Evolutionary conservation across 2,113 vertebrate species (phyloP).

Genomic region (Cricetomys ansorgei): DNA sequence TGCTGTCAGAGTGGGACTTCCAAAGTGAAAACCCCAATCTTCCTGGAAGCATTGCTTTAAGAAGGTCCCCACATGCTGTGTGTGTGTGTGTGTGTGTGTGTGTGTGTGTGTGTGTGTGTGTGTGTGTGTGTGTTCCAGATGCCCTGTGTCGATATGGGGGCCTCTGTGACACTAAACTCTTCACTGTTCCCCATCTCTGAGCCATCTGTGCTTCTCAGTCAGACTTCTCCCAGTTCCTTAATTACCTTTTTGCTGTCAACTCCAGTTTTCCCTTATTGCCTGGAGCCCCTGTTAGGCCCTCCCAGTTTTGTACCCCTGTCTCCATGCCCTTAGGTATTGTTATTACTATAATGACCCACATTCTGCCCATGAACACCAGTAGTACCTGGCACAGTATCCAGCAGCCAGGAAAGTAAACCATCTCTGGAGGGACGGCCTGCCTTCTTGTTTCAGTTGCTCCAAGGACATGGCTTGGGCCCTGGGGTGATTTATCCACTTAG

Average conservation of each 20-base stretch:
- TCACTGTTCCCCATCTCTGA: not conserved
- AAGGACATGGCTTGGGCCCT: no score
- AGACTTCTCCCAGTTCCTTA: not conserved
- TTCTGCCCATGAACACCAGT: accelerated
- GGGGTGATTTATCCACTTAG: not conserved
- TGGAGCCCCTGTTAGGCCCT: not conserved
- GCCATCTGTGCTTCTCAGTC: not conserved
- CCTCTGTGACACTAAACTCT: not conserved
- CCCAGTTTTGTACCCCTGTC: not conserved
- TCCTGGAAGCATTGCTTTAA: not conserved
- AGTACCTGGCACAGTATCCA: not conserved
- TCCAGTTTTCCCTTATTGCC: not conserved
- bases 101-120: not conserved
- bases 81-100: not conserved
- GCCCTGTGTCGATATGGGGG: not conserved
- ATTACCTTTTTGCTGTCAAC: not conserved
- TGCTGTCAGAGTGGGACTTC: not conserved
- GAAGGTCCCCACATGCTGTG: not conserved
- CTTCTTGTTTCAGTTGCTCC: not conserved
- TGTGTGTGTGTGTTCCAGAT: not conserved
- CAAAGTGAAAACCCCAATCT: not conserved
- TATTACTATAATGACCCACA: not conserved
- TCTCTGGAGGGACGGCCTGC: not conserved
- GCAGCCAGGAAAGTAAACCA: not conserved
- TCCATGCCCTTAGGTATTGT: not conserved